phyloP scores from a whole-genome alignment of 1,140 invertebrate species.

The Drosophila navojoa region DNA sequence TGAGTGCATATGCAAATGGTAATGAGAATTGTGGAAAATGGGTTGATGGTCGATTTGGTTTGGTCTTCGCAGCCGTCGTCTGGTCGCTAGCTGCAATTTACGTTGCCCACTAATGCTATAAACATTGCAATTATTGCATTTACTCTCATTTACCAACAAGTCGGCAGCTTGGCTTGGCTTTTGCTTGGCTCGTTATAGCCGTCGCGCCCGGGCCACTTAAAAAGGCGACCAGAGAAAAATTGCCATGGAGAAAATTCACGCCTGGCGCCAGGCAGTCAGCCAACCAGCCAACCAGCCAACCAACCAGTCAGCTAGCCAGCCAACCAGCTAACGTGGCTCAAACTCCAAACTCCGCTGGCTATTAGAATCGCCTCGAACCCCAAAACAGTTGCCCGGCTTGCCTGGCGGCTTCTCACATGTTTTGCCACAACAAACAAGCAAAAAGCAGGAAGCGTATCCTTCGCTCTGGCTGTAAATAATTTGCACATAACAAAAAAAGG shows the following conservation, averaged over 20 bases:
- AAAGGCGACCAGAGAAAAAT: conserved; percentile 63
- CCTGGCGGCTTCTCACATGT: conserved; percentile 46
- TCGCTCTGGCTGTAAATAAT: conserved; percentile 49
- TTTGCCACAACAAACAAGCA: conserved; percentile 60
- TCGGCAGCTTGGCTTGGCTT: conserved; percentile 27
- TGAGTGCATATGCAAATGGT: conserved; percentile 40
- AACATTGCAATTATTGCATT: conserved; percentile 81
- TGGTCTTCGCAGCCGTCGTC: conserved; percentile 10
- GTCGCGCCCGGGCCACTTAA: conserved; percentile 71
- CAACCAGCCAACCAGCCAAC: conserved; percentile 20
- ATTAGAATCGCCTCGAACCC: conserved; percentile 31
- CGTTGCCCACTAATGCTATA: conserved; percentile 67
- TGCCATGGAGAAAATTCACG: conserved; percentile 71
- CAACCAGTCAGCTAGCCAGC: conserved; percentile 6
- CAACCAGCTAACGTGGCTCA: background rate
- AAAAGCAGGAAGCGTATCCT: conserved; percentile 30
- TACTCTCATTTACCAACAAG: conserved; percentile 75
- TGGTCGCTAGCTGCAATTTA: conserved; percentile 65
- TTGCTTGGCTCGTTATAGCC: conserved; percentile 65
- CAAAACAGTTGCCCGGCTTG: background rate
- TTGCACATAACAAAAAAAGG: conserved; percentile 53
- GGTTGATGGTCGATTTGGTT: conserved; percentile 62
- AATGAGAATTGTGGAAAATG: conserved; percentile 47
- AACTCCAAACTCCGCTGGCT: conserved; percentile 21
- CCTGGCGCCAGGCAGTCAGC: conserved; percentile 65